phyloP scores from a whole-genome alignment of 2,797 vertebrate genomes.

The Syngnathus acus region DNA sequence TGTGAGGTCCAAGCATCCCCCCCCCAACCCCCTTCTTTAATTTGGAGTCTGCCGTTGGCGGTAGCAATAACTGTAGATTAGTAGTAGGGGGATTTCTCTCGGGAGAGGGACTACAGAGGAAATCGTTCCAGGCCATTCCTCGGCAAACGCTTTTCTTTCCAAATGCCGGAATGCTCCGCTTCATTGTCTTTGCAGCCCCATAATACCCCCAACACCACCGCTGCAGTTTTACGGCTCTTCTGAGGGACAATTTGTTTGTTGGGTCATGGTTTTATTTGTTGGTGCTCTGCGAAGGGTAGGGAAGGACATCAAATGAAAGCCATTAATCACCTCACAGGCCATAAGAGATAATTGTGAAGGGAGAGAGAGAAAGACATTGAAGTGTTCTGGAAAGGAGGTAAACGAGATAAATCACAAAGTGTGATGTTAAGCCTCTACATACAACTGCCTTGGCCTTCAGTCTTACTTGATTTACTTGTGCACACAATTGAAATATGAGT shows the following conservation, averaged over 20 bases:
- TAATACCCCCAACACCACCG: constrained; percentile 32
- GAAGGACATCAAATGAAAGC: constrained; percentile 77
- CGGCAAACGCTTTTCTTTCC: constrained; percentile 72
- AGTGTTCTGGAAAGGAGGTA: constrained; percentile 44
- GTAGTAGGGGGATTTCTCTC: constrained; percentile 71
- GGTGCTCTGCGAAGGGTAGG: constrained; percentile 68
- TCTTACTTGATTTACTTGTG: neutral
- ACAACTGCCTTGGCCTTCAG: constrained; percentile 44
- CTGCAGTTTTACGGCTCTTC: constrained; percentile 74
- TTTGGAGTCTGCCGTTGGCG: constrained; percentile 71
- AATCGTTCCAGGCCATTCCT: constrained; percentile 65
- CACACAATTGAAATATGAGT: constrained; percentile 46
- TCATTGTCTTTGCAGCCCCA: constrained; percentile 66
- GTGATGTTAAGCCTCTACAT: constrained; percentile 52
- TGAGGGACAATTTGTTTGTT: constrained; percentile 77
- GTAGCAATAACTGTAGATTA: constrained; percentile 80
- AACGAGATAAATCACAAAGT: constrained; percentile 70
- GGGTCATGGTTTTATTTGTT: constrained; percentile 74
- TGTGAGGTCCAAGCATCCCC: constrained; percentile 61
- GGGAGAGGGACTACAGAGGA: constrained; percentile 61
- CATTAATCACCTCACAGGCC: constrained; percentile 80
- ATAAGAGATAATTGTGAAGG: constrained; percentile 75
- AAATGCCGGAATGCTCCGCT: constrained; percentile 70
- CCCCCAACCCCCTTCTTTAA: constrained; percentile 64
- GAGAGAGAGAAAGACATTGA: constrained; percentile 61